Percentiles rank a stretch among this genome's conserved stretches.
phyloP scores from a whole-genome alignment of 2,113 vertebrate genomes.

The Irena cyanogastra region DNA sequence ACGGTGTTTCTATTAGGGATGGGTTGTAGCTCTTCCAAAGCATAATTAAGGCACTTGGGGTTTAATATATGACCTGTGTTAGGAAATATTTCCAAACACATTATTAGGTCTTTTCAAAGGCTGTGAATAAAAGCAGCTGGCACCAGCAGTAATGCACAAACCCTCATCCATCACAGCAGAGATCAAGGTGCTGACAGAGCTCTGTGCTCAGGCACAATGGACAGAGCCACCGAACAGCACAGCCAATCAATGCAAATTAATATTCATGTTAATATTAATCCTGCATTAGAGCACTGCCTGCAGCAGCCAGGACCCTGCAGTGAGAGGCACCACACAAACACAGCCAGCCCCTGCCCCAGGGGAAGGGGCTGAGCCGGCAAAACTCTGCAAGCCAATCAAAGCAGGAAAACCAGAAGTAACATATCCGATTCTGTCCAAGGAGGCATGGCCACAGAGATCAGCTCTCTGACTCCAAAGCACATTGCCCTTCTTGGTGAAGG shows the following conservation, averaged over 20 bases:
- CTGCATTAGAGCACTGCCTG: background rate
- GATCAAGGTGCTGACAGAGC: conserved; percentile 20
- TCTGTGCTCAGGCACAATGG: background rate
- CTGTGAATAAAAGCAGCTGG: background rate
- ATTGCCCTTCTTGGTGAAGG: background rate
- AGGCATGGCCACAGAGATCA: background rate
- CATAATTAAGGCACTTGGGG: conserved; percentile 24
- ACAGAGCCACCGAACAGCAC: background rate
- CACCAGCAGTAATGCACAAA: background rate
- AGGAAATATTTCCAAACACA: conserved; percentile 10
- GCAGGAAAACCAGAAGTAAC: accelerated
- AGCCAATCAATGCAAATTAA: background rate
- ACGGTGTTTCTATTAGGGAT: background rate
- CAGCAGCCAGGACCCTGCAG: background rate
- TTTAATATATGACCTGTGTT: background rate
- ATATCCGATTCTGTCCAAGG: background rate
- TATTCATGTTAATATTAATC: background rate
- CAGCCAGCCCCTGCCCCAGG: background rate
- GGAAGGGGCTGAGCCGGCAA: background rate
- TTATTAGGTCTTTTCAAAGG: conserved; percentile 13
- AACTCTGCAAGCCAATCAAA: background rate
- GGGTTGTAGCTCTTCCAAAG: conserved; percentile 11
- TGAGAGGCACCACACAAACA: background rate
- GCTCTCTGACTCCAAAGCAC: background rate
- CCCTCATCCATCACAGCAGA: background rate